A percentile compares a stretch with the other conserved stretches of the same genome.
Conservation (phyloP, 1,140 invertebrate genomes). For the Drosophila bifasciata region DNA sequence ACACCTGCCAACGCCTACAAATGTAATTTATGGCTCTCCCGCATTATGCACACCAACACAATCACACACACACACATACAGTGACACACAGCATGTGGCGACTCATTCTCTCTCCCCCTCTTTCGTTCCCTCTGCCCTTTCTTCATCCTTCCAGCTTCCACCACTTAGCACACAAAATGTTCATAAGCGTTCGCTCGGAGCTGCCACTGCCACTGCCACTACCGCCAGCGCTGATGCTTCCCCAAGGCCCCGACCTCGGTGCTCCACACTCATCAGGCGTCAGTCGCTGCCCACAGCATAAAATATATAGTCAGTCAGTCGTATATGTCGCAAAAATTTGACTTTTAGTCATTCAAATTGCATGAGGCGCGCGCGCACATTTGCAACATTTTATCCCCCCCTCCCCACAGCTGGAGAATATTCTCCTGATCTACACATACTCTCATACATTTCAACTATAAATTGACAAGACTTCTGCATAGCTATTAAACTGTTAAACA, state of each 20-base stretch:
- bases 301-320: slow-evolving; percentile 67
- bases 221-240: slow-evolving; percentile 13
- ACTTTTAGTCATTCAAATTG: slow-evolving; percentile 64
- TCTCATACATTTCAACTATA: too few species aligned
- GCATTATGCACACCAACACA: slow-evolving; percentile 77
- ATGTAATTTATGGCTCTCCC: slow-evolving; percentile 84
- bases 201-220: slow-evolving; percentile 21
- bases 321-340: slow-evolving; percentile 66
- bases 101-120: slow-evolving; percentile 29
- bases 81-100: slow-evolving; percentile 45
- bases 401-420: too few species aligned
- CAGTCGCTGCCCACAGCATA: slow-evolving; percentile 48
- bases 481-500: too few species aligned
- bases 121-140: slow-evolving; percentile 5
- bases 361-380: not conserved
- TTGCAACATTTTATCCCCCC: not conserved
- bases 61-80: slow-evolving; percentile 41
- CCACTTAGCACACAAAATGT: slow-evolving; percentile 71
- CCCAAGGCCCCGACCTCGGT: slow-evolving; percentile 22
- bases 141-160: slow-evolving; percentile 9
- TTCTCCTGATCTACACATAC: too few species aligned
- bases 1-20: slow-evolving; percentile 84
- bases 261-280: slow-evolving; percentile 34
- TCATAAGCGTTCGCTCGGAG: slow-evolving; percentile 60
- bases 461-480: too few species aligned